These are phyloP conservation scores for Lichenostomus cassidix DNA, from an alignment of 2,113 vertebrate genomes.

Conservation along the genomic window DNA sequence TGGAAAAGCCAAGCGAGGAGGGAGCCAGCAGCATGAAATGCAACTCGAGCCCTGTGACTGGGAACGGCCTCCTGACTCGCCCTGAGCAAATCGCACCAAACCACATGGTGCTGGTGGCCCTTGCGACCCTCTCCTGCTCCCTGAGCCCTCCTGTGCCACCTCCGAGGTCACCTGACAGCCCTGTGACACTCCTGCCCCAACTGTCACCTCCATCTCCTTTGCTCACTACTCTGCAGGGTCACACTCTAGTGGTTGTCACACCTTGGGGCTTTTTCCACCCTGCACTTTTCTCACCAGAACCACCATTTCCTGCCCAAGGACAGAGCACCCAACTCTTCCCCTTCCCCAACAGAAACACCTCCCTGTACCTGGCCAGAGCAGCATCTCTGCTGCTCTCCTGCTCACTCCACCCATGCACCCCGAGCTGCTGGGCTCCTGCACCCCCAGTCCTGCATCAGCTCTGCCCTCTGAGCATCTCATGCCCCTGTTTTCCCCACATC, in stretches of 20 bases:
- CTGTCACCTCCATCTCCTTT: neutral
- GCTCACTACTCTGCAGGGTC: neutral
- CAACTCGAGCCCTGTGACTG: constrained; percentile 8
- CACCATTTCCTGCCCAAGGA: neutral
- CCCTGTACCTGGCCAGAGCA: neutral
- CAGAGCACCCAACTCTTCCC: neutral
- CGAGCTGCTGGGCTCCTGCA: neutral
- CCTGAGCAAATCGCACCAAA: neutral
- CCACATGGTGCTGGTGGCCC: neutral
- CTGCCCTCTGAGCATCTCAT: neutral
- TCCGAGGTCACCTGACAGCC: neutral
- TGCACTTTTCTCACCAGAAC: neutral
- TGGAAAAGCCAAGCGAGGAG: constrained; percentile 36
- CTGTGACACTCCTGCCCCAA: neutral
- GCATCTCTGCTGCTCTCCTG: neutral
- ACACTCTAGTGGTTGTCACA: neutral
- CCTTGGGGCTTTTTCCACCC: neutral
- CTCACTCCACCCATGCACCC: neutral
- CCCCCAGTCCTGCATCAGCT: neutral
- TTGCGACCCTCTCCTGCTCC: neutral
- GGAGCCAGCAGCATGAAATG: constrained; percentile 19
- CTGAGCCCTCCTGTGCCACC: neutral
- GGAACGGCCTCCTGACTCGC: neutral
- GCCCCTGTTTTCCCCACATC: neutral
- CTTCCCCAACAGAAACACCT: neutral